Base-by-base conservation (phyloP, 2,113 vertebrate species). In the Archocentrus centrarchus region DNA sequence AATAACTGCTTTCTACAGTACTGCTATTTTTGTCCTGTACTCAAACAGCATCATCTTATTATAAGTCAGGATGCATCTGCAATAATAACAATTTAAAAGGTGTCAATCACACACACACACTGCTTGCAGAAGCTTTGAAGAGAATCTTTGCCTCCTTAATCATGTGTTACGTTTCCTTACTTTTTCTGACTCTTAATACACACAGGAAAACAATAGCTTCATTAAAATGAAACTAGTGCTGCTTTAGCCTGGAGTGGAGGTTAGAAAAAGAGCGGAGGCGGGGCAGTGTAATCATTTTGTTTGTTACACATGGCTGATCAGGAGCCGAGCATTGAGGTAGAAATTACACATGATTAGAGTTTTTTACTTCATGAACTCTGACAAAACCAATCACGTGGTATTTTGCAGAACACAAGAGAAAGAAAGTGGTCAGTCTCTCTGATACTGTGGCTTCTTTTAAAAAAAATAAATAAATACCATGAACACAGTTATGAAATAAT, bases 361-460 rank as follows among this genome's bases (percentile, higher is more conserved):
- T 14, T 79, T 86, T 84, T 79, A 44, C 60, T 75, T 80, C 1
- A 1, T 30, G 53, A 66, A 3, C 77, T 81, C 30, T 53, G 75
- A 60, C 62, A 61, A 77, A 86, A 22, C 13, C 62, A 61, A 57
- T 50, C 30, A 18, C 2, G 4, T 17, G n/a, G 13, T 6, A 17
- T 10, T 44, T 3, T 66, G 1, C 41, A 0, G 0, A 22, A 27
- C 14, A 3, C 63, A 68, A 17, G 63, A 27, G 47, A 47, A 68
- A 24, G 4, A 15, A 17, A 14, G 22, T 0, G 47, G 47, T 6
- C 15, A 15, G 13, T 27, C 5, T 47, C 39, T 24, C 64, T 66
- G 39, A 47, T 2, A 47, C 22, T 0, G 14, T 47, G 64, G 14
- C 64, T 30, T 30, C 4, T 30, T 30, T 30, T 30, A 3, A 30